Evolutionary conservation across 2,888 invertebrate genomes (phyloP).

Genomic region (Aporophyla lueneburgensis): DNA sequence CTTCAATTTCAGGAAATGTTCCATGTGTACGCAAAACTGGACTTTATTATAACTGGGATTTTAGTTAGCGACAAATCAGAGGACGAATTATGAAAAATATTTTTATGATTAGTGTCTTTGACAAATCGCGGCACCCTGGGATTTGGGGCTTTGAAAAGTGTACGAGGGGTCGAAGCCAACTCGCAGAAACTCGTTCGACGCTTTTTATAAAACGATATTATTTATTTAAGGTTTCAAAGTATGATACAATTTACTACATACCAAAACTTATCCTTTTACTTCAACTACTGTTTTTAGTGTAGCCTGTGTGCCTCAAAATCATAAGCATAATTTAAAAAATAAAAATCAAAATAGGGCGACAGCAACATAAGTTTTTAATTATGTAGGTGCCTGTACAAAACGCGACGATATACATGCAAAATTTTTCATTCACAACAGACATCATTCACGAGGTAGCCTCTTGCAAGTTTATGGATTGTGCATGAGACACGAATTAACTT

Average conservation of each 20-base stretch:
- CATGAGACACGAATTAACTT: slow-evolving; percentile 88
- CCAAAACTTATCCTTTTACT: not conserved
- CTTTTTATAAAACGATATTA: too few relatives aligned
- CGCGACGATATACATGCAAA: slow-evolving; percentile 48
- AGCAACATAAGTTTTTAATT: slow-evolving; percentile 9
- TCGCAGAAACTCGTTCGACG: too few relatives aligned
- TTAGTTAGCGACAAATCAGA: not conserved
- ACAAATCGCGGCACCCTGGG: too few relatives aligned
- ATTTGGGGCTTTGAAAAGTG: too few relatives aligned
- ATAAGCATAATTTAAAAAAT: not conserved
- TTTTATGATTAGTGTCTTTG: too few relatives aligned
- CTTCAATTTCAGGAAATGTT: slow-evolving; percentile 40
- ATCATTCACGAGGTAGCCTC: slow-evolving; percentile 74
- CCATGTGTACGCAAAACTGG: not conserved
- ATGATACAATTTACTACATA: not conserved
- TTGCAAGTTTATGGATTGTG: slow-evolving; percentile 85
- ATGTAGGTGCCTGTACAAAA: not conserved
- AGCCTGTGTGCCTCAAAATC: not conserved
- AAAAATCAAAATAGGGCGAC: not conserved
- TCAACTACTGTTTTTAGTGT: not conserved
- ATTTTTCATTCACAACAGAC: slow-evolving; percentile 76
- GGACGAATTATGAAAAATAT: too few relatives aligned
- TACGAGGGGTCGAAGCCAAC: too few relatives aligned
- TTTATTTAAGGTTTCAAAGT: not conserved
- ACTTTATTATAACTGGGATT: not conserved